Evolutionary conservation across 2,888 invertebrate genomes (phyloP), one percentile per base, ranked within the genome.

Genomic region (Lasioglossum villosulum): DNA sequence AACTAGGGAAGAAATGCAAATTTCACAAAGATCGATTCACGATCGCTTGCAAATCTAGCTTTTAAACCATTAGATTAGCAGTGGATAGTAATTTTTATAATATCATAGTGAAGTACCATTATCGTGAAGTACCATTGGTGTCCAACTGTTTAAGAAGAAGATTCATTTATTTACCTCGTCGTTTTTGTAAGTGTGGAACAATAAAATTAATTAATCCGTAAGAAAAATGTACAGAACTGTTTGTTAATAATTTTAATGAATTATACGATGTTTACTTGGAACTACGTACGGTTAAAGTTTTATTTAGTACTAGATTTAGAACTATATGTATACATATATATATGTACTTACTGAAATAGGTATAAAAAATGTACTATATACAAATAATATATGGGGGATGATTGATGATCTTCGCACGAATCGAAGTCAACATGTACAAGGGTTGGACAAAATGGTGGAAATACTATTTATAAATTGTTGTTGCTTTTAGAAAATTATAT

Each of bases 1-100:
- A 48, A 45, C 16, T 86, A 76, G 14, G 19, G 23, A 76, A 71
- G 56, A 79, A 74, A 30, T 74, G 56, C 66, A 66, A 78, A 73
- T 78, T 78, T 59, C 78, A 75, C 78, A 70, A 78, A n/a, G 12
- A 42, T 42, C 42, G 42, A 42, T 39, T 77, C 73, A 63, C 23
- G 39, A 34, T 81, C 42, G 68, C 30, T 48, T 70, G 68, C 77
- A 71, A 70, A 84, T 82, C 82, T 80, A 86, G 10, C 16, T 45
- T 16, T 16, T 16, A 45, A 45, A 16, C 45, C 16, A 16, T 16
- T 45, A 16, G 16, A 45, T 45, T 45, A 45, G 45, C 45, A 5
- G 16, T 4, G 14, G 27, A 14, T 59, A 59, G 59, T 12, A 4
- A 59, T 59, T 59, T 27, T 27, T 27, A 59, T 27, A 59, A 4